Evolutionary conservation across 1,140 invertebrate genomes (phyloP), one percentile per base, ranked within the genome.

Genomic region (Drosophila pseudoobscura): DNA sequence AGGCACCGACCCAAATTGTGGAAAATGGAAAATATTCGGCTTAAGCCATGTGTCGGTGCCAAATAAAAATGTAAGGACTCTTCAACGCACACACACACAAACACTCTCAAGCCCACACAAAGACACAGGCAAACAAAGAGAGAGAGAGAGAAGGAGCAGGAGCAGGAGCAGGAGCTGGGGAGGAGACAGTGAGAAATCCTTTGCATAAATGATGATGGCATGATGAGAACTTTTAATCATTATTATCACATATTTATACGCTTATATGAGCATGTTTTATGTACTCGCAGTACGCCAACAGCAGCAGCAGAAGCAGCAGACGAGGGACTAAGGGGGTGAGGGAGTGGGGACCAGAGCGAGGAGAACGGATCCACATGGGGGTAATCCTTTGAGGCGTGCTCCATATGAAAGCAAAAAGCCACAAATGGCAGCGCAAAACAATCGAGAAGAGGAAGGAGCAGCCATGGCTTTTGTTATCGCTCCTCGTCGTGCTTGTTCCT

Each of bases 211-310:
- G 88, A 89, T 89, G 84, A 89, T 78, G 84, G 73, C 73, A 78
- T 90, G 88, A 85, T 89, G 80, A 90, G 84, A 79, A 90, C 78
- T 88, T 90, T 91, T 90, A 89, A 90, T 91, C 89, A 91, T 91
- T 91, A 90, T 90, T 91, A 90, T 90, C 89, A 91, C 89, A 91
- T 90, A 91, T 91, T 90, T 91, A 91, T 91, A 91, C 89, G 89
- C 74, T 90, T 91, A 87, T 91, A 91, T 90, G 89, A 91, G 89
- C 89, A 91, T 91, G 89, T 90, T 91, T 91, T 90, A 91, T 91
- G 82, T 91, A 91, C 89, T 91, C 61, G 75, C 71, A 75, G 54
- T 31, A 31, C 31, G 31, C 56, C 64, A 55, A 56, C 59, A 62
- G 55, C 64, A 62, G 39, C 58, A 55, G 45, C 57, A 51, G 64